Evolutionary conservation across 2,797 vertebrate species (phyloP), one percentile per base, ranked within the genome.

Genomic region (Poeciliopsis paucimaculata): DNA sequence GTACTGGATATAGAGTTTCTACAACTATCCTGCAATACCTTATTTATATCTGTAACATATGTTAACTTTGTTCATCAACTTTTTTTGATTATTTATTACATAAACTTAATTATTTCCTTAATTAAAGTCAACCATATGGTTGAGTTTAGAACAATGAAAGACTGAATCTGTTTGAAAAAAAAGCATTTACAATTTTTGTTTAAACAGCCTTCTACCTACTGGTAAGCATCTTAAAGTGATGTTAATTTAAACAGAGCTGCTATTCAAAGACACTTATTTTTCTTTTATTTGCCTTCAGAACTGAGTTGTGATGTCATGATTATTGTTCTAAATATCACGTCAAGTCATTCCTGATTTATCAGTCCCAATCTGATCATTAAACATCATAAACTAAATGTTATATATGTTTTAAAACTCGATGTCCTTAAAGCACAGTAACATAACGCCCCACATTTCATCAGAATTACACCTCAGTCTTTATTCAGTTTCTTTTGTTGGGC

Each of bases 21-120:
- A 70, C 41, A 45, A n/a, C 23, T 45, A n/a, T 71, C n/a, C 26
- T 71, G 68, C 68, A n/a, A 71, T 68, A 39, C 31, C 60, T 64
- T 36, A 64, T 43, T 46, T 71, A 72, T 47, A 64, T 72, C 7
- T 49, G 71, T 31, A 72, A 47, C 71, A 72, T 31, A 31, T 18
- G 47, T 34, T 72, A 5, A 12, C 28, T 49, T 11, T 49, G 39
- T n/a, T n/a, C 36, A 18, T 16, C 5, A 36, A n/a, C 3, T 73
- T 36, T 51, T 20, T 73, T 49, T 34, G 6, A 39, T 53, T 5
- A 51, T 11, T 36, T 51, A 12, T 36, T 15, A 49, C 16, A 34
- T 20, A 51, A 36, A 20, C 28, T 2, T 68, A 13, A 11, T 5
- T 68, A n/a, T 12, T 41, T 41, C 39, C 23, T 68, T 26, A 41